These are phyloP conservation scores for Drosophila seguyi DNA, from an alignment of 1,140 invertebrate species.

Conservation along the genomic window DNA sequence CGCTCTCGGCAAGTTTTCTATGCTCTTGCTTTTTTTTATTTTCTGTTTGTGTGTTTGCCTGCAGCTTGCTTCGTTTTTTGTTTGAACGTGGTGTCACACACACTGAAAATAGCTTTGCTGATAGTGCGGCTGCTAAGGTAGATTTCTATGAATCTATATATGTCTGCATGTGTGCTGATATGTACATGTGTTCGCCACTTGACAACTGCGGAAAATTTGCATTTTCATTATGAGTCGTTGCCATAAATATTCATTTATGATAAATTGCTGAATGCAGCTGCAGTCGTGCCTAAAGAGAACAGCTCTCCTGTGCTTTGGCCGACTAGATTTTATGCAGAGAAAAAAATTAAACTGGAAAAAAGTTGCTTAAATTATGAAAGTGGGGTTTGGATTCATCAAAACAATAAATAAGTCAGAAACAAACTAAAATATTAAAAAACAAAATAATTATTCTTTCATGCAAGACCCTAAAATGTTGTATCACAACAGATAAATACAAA, in stretches of 20 bases:
- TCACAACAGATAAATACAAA: no score
- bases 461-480: no score
- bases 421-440: no score
- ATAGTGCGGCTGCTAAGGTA: constrained; percentile 12
- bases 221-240: constrained; percentile 61
- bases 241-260: constrained; percentile 44
- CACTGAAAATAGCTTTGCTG: constrained; percentile 16
- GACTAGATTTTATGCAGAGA: background rate
- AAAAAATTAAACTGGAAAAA: no score
- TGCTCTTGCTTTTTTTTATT: background rate
- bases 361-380: no score
- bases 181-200: constrained; percentile 36
- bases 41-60: constrained; percentile 18
- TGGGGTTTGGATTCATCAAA: no score
- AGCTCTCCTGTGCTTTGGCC: constrained; percentile 1
- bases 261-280: constrained; percentile 37
- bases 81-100: constrained; percentile 39
- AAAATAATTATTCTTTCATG: no score
- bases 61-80: constrained; percentile 42
- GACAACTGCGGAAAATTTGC: constrained; percentile 58
- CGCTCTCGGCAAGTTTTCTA: constrained; percentile 45
- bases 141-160: constrained; percentile 7
- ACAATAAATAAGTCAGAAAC: no score
- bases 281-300: constrained; percentile 10
- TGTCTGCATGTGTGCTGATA: constrained; percentile 2